Base-by-base conservation (phyloP, 1,140 invertebrate genomes). In the Drosophila gunungcola region DNA sequence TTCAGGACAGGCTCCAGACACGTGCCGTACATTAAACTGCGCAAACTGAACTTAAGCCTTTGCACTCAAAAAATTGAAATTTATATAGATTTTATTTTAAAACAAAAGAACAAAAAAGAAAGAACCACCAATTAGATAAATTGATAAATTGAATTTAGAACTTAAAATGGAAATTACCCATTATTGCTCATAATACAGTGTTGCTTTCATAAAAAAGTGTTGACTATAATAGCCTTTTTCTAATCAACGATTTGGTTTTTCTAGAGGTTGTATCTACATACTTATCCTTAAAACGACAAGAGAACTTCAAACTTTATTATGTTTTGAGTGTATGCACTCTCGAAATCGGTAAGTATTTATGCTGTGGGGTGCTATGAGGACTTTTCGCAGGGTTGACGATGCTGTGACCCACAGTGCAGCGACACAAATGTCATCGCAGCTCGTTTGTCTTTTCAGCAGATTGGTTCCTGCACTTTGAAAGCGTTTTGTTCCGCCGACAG, bases 371-470 rank as follows among this genome's bases (percentile, higher is more conserved):
- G 42, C 32, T 34, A 3, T 27, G 10, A 16, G n/a, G n/a, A 29
- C 39, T 53, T 32, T n/a, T 25, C 41, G 11, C 36, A 55, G 62
- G 9, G 27, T 48, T 41, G 60, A 45, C 51, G 52, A 48, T 21
- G 52, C 57, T 54, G 25, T 41, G 39, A 29, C 36, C 42, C 34
- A 46, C 27, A 48, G 48, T 29, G 13, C 25, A 32, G 49, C 38
- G 49, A 27, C 46, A 12, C 48, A 75, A 58, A 75, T 75, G 72
- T 75, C 73, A 75, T 57, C 38, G 39, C 58, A 56, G 58, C 58
- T 75, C 60, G 70, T 74, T 74, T 75, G 70, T 73, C 70, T 73
- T 61, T 75, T 65, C 48, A 65, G 36, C 62, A 65, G 73, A 75
- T 75, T 76, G 62, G 36, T 73, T 64, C 9, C 43, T 29, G 32